A percentile compares a stretch with the other conserved stretches of the same genome.
Evolutionary conservation across 2,113 vertebrate species (phyloP).

Genomic region (Poicephalus gulielmi): DNA sequence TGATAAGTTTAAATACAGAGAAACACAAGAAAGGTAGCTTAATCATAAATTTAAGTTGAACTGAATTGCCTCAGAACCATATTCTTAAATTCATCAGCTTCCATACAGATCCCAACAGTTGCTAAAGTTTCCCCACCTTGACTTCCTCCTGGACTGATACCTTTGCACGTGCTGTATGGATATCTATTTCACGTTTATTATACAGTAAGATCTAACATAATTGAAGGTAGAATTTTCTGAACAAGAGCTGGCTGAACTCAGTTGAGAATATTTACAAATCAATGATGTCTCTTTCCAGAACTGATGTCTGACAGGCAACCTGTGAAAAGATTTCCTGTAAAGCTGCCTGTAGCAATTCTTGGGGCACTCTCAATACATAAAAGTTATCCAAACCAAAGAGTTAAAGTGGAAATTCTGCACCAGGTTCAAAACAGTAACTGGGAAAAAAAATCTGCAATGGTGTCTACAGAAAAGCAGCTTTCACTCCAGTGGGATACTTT

Average conservation of each 20-base stretch:
- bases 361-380: not conserved
- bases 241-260: not conserved
- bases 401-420: not conserved
- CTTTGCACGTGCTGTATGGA: not conserved
- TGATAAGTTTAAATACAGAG: not conserved
- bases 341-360: not conserved
- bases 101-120: not conserved
- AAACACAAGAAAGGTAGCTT: not conserved
- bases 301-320: not conserved
- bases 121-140: not conserved
- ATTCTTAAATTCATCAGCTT: not conserved
- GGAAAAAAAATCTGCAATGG: not conserved
- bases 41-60: not conserved
- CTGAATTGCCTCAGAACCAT: not conserved
- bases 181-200: not conserved
- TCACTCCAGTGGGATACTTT: not conserved
- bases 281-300: not conserved
- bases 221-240: not conserved
- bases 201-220: not conserved
- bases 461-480: not conserved
- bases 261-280: not conserved
- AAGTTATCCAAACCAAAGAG: not conserved
- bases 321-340: not conserved
- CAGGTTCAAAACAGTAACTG: not conserved
- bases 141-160: not conserved